Evolutionary conservation across 1,140 invertebrate species (phyloP), one percentile per base, ranked within the genome.

Genomic region (Hermatobates lingyangjiaoensis): DNA sequence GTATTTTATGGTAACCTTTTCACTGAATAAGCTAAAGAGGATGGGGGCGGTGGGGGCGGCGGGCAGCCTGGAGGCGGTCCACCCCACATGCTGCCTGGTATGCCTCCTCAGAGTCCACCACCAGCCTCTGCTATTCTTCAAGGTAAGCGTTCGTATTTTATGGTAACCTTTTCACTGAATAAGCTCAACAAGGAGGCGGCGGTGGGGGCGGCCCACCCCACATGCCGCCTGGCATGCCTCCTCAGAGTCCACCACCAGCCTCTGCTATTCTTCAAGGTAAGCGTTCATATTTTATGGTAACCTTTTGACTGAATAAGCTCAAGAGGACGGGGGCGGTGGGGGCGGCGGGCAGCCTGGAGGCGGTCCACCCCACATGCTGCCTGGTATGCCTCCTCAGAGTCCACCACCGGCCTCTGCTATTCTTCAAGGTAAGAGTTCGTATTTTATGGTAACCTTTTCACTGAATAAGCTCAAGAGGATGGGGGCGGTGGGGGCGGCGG

Each of bases 11-110:
- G n/a, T n/a, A n/a, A n/a, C n/a, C n/a, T n/a, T n/a, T n/a, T n/a
- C n/a, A n/a, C n/a, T n/a, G n/a, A n/a, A 90, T 74, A 95, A 95
- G 80, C 95, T 95, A 70, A 87, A 92, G 79, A 87, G 91, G 83
- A 93, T 92, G 66, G 83, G 84, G 1, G 80, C 81, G 18, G 83
- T 83, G 62, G 77, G 49, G 56, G 56, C 45, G 60, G 59, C 21
- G 54, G 55, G 21, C 56, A 55, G 59, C 62, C 47, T 62, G 69
- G 67, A 63, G 56, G 68, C 63, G 53, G 66, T 61, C 59, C 66
- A 61, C 53, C 68, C 66, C 61, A 63, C 25, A 69, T 69, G 64
- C 67, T 68, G 0, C 68, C 69, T 27, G 66, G 66, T 25, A 66
- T 69, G 45, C 68, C 69, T 54, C 50, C 52, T 15, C 47, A 57